A percentile compares a stretch with the other conserved stretches of the same genome.
phyloP scores from a whole-genome alignment of 1,140 invertebrate species.

The Drosophila sulfurigaster region DNA sequence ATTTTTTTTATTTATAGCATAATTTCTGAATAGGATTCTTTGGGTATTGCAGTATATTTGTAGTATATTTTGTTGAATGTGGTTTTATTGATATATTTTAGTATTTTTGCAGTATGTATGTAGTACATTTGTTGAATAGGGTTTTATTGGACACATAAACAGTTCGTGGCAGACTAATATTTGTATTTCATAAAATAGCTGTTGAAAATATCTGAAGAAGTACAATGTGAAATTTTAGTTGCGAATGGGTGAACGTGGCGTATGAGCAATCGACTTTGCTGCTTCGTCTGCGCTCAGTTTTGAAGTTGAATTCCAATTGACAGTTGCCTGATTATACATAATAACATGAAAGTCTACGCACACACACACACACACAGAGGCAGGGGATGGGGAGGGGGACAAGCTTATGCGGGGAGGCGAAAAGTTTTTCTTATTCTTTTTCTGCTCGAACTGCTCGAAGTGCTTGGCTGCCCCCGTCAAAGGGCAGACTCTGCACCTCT shows the following conservation, averaged over 20 bases:
- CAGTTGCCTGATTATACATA: slow-evolving; percentile 11
- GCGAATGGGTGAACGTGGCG: slow-evolving; percentile 6
- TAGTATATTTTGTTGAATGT: no score
- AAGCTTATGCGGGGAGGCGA: not conserved
- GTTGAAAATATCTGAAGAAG: no score
- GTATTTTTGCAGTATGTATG: no score
- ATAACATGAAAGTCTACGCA: slow-evolving; percentile 3
- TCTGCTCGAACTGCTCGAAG: slow-evolving; percentile 48
- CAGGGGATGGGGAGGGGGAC: not conserved
- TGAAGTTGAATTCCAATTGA: slow-evolving; percentile 17
- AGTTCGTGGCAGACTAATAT: no score
- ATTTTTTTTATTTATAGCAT: no score
- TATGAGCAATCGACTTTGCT: slow-evolving; percentile 6
- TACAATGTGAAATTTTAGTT: no score
- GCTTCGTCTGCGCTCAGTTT: not conserved
- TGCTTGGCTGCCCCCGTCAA: slow-evolving; percentile 46
- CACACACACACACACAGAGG: not conserved
- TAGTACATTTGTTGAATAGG: no score
- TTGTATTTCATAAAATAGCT: no score
- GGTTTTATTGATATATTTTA: no score
- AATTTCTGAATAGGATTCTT: no score
- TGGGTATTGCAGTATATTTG: no score
- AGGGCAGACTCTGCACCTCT: slow-evolving; percentile 5
- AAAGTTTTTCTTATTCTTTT: slow-evolving; percentile 54
- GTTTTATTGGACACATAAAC: no score